These are phyloP conservation scores for Petrophora chlorosata DNA, from an alignment of 2,888 invertebrate species.

Conservation along the genomic window DNA sequence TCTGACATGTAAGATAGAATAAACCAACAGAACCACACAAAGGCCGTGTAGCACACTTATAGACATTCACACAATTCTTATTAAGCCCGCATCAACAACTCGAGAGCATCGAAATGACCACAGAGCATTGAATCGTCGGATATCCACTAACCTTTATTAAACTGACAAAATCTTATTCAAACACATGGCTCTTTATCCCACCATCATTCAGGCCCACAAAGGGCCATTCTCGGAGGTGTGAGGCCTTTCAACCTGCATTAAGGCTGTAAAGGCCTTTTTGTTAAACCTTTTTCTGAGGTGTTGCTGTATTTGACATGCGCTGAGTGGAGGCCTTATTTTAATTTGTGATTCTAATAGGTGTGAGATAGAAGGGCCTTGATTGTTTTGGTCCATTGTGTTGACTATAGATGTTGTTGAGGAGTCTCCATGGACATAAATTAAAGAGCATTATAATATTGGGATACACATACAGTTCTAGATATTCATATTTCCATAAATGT, in stretches of 20 bases:
- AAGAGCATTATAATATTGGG: not conserved
- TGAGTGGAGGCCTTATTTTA: slow-evolving; percentile 33
- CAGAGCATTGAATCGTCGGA: slow-evolving; percentile 22
- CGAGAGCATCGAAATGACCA: slow-evolving; percentile 29
- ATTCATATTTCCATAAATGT: too few relatives aligned
- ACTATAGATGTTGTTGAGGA: not conserved
- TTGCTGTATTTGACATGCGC: slow-evolving; percentile 42
- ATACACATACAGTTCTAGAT: too few relatives aligned
- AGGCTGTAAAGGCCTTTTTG: slow-evolving; percentile 33
- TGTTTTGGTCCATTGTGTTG: slow-evolving; percentile 4
- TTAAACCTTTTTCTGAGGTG: slow-evolving; percentile 39
- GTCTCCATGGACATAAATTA: not conserved
- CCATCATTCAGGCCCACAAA: slow-evolving; percentile 51
- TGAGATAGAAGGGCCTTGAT: slow-evolving; percentile 17
- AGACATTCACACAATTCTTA: slow-evolving; percentile 1
- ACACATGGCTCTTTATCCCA: slow-evolving; percentile 45
- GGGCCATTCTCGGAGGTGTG: slow-evolving; percentile 57
- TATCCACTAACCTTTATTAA: slow-evolving; percentile 34
- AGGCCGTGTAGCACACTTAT: too few relatives aligned
- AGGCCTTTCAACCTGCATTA: slow-evolving; percentile 38
- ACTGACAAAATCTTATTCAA: slow-evolving; percentile 39
- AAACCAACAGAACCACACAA: too few relatives aligned
- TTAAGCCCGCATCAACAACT: slow-evolving; percentile 4
- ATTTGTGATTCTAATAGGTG: slow-evolving; percentile 35
- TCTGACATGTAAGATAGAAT: too few relatives aligned